Base-by-base conservation (phyloP, 2,888 invertebrate genomes). In the Trilocha varians region DNA sequence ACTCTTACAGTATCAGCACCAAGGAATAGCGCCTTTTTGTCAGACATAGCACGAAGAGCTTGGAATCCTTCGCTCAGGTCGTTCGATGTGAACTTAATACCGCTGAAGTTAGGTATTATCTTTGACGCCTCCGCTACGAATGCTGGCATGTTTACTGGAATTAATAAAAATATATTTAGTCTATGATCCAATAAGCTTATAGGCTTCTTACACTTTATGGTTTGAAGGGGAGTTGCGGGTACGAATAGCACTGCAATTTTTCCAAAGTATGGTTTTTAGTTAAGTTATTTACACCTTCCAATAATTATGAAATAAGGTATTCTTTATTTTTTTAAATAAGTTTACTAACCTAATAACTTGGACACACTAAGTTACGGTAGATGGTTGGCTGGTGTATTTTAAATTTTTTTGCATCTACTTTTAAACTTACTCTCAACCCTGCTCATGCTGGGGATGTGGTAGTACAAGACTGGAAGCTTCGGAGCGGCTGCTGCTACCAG, bases 11-110 rank as follows among this genome's bases (percentile, higher is more conserved):
- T 88, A 62, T 93, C 93, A 55, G 88, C 88, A 40, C 91, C 93
- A 32, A 93, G 82, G 70, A 91, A 91, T 42, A 92, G 73, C 38
- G 78, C 78, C 62, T 87, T 89, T 48, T 74, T 87, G 3, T 82
- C 76, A 43, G 82, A 79, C 32, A 87, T 64, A 0, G 82, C 80
- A 40, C 83, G 75, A 3, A 90, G 53, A 2, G 91, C 91, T 53
- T 87, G 88, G 0, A 87, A 77, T 1, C 89, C 93, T 66, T 93
- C 91, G 40, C 89, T 88, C 37, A 95, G 78, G 60, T 91, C 89
- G 33, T 88, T 88, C 8, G 91, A 91, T 0, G 95, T 95, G 64
- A 91, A 95, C 70, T 96, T 96, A n/a, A 95, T 86, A 3, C 96
- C 96, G 45, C 87, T 88, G 59, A 96, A 92, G 40, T 91, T 93